phyloP scores from a whole-genome alignment of 2,113 vertebrate species.

The Corythoichthys intestinalis region DNA sequence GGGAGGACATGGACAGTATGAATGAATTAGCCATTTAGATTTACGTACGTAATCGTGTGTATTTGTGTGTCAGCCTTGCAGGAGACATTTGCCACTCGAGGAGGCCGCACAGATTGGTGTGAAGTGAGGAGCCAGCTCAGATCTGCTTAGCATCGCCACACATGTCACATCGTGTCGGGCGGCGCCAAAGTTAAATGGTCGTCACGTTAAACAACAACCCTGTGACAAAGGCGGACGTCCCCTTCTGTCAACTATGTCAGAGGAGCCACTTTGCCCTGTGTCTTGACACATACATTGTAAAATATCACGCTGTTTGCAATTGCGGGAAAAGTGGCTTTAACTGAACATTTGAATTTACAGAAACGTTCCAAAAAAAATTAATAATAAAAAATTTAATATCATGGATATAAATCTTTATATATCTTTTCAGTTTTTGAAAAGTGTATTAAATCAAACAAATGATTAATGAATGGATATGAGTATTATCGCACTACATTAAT shows the following conservation, averaged over 20 bases:
- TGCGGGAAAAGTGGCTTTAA: neutral
- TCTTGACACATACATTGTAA: neutral
- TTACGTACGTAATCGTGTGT: conserved; percentile 20
- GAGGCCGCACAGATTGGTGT: conserved; percentile 59
- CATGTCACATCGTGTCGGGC: conserved; percentile 64
- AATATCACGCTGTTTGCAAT: neutral
- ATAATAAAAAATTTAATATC: too few relatives aligned
- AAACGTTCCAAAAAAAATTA: too few relatives aligned
- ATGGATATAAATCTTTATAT: too few relatives aligned
- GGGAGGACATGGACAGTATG: conserved; percentile 18
- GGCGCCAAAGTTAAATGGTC: conserved; percentile 39
- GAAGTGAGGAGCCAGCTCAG: conserved; percentile 65
- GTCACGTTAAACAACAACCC: conserved; percentile 48
- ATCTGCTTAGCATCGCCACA: conserved; percentile 52
- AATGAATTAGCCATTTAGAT: conserved; percentile 38
- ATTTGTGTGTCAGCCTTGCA: conserved; percentile 30
- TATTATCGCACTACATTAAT: neutral
- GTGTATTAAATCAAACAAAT: neutral
- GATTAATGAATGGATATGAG: neutral
- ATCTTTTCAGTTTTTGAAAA: too few relatives aligned
- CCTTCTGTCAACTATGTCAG: conserved; percentile 14
- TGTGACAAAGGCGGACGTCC: conserved; percentile 19
- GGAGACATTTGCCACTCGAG: conserved; percentile 66
- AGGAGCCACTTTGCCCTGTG: conserved; percentile 11
- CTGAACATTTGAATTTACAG: too few relatives aligned